Evolutionary conservation across 2,113 vertebrate species (phyloP).

Genomic region (Neomonachus schauinslandi): DNA sequence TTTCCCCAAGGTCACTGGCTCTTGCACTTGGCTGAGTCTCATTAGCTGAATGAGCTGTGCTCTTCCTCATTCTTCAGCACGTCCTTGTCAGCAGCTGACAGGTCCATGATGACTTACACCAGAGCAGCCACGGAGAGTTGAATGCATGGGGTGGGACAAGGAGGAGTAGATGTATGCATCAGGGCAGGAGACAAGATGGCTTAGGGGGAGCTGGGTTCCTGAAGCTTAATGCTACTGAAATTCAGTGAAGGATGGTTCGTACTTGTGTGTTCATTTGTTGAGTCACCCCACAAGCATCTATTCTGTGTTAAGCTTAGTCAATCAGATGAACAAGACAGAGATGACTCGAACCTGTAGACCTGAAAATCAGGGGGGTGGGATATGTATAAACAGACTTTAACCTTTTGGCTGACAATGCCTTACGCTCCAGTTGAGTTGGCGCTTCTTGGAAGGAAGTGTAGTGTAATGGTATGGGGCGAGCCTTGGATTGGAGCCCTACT

Average conservation of each 20-base stretch:
- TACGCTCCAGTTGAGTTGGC: not conserved
- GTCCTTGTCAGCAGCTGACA: not conserved
- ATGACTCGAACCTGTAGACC: not conserved
- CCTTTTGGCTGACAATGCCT: not conserved
- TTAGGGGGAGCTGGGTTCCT: not conserved
- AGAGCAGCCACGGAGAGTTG: not conserved
- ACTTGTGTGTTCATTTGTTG: not conserved
- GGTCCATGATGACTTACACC: not conserved
- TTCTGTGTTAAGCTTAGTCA: not conserved
- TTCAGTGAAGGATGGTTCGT: not conserved
- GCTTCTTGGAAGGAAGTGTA: not conserved
- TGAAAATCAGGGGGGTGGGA: not conserved
- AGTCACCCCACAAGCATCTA: not conserved
- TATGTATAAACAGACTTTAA: not conserved
- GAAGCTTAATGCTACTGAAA: not conserved
- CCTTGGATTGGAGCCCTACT: not conserved
- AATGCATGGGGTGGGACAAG: not conserved
- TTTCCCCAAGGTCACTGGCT: not conserved
- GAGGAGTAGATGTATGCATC: rapidly evolving
- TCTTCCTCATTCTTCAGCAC: not conserved
- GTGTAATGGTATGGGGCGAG: not conserved
- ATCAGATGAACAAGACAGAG: not conserved
- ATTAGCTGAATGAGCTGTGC: not conserved
- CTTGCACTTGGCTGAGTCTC: not conserved
- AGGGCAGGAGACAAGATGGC: not conserved